Base-by-base conservation (phyloP, 2,113 vertebrate species). In the Podiceps cristatus region DNA sequence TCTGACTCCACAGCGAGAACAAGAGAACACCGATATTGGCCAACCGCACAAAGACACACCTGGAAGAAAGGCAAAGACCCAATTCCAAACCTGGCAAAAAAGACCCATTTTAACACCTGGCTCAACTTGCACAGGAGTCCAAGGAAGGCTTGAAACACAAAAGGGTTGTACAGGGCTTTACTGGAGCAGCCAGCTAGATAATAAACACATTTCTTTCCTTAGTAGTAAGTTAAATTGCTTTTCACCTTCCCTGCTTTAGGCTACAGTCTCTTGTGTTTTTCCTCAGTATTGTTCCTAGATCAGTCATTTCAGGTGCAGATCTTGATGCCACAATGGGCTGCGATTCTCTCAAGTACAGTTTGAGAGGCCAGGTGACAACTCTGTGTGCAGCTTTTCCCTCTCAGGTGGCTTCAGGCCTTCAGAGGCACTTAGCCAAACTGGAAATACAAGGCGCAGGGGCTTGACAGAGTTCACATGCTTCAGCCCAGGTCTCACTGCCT, bases 11-110 rank as follows among this genome's bases (percentile, higher is more conserved):
- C 73, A 99, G 98, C 0, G 99, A 99, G 96, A 99, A 98, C 49
- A 99, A 97, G 79, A 99, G 98, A 73, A 99, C 99, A 2, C 96
- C 99, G 7, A 99, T 99, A 91, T 97, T 99, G 95, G 99, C 99
- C 99, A 99, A 91, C 5, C 99, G 97, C 98, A 99, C 98, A 42
- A 99, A 99, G 85, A 99, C 99, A 85, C 99, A 99, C 98, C 99
- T 99, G 95, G 31, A 90, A 35, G 45, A 73, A 62, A 79, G 44
- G 85, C 19, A 75, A 84, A 84, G 88, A 62, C 9, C 29, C 56
- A 33, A 60, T 49, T 47, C 50, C 45, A 88, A 83, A 66, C 12
- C 12, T 60, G 19, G 50, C 22, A 31, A 45, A 77, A 85, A 67
- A 35, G 0, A 50, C n/a, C 31, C 59, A 44, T 17, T 37, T 29